phyloP scores from a whole-genome alignment of 2,797 vertebrate genomes.

The Crax fasciolata region DNA sequence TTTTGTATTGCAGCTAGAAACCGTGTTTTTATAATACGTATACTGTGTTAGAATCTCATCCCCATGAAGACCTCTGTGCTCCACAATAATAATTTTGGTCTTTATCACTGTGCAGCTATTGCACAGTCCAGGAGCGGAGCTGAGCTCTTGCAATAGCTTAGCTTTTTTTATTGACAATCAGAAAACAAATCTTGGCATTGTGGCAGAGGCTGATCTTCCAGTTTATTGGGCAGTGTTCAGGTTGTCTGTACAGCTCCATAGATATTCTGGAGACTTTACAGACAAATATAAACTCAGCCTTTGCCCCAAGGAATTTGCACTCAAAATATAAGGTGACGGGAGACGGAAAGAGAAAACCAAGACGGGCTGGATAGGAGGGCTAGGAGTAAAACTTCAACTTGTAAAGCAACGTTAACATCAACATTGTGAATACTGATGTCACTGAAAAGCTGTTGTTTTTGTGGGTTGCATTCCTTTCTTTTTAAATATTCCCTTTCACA shows the following conservation, averaged over 20 bases:
- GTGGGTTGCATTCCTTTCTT: not conserved
- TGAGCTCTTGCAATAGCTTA: slow-evolving; percentile 22
- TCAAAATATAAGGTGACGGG: slow-evolving; percentile 11
- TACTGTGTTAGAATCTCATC: not conserved
- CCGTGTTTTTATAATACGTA: not conserved
- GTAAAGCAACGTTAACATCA: not conserved
- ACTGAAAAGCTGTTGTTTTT: not conserved
- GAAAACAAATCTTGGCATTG: not conserved
- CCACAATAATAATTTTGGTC: slow-evolving; percentile 30
- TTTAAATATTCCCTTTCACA: slow-evolving; percentile 19
- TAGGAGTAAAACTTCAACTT: not conserved
- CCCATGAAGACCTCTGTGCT: not conserved
- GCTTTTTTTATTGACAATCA: slow-evolving; percentile 36
- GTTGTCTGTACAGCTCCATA: not conserved
- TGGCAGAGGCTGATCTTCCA: slow-evolving; percentile 3
- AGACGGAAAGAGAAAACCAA: not conserved
- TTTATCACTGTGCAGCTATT: slow-evolving; percentile 5
- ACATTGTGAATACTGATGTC: not conserved
- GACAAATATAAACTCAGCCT: not conserved
- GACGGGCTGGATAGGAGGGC: not conserved
- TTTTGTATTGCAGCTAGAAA: slow-evolving; percentile 12
- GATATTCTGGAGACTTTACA: not conserved
- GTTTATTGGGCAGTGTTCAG: slow-evolving; percentile 42
- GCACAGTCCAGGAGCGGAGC: not conserved
- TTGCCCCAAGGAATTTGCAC: slow-evolving; percentile 7